Evolutionary conservation across 2,888 invertebrate genomes (phyloP).

Genomic region (Chrysolina americana): DNA sequence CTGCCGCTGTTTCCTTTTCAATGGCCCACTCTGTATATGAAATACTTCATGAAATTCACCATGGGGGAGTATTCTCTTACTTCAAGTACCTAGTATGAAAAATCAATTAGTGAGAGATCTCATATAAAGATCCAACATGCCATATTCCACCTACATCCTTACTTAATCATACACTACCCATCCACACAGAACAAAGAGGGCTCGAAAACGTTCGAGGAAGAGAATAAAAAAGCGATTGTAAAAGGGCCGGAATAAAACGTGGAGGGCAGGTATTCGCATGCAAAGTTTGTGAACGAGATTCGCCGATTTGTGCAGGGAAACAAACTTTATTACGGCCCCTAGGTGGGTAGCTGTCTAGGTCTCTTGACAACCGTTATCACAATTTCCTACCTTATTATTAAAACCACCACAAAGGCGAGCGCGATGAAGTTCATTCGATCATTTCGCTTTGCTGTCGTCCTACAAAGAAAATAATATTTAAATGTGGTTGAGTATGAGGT

Average conservation of each 20-base stretch:
- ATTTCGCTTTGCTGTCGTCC: constrained; percentile 14
- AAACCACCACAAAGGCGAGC: constrained; percentile 28
- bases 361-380: constrained; percentile 36
- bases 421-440: constrained; percentile 11
- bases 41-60: no score
- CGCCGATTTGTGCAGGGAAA: constrained; percentile 27
- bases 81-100: no score
- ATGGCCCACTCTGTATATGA: no score
- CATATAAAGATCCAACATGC: no score
- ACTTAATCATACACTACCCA: background rate
- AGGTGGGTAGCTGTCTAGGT: constrained; percentile 29
- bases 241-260: background rate
- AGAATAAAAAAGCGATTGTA: constrained; percentile 13
- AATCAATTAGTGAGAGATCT: no score
- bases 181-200: background rate
- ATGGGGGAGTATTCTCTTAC: no score
- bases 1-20: no score
- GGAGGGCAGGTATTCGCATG: constrained; percentile 32
- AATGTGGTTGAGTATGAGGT: background rate
- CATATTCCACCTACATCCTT: background rate
- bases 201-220: constrained; percentile 1
- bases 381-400: constrained; percentile 38
- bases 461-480: constrained; percentile 10
- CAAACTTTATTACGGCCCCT: constrained; percentile 34
- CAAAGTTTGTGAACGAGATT: constrained; percentile 38